Evolutionary conservation across 1,140 invertebrate species (phyloP).

Genomic region (Aphelinus atriplicis): DNA sequence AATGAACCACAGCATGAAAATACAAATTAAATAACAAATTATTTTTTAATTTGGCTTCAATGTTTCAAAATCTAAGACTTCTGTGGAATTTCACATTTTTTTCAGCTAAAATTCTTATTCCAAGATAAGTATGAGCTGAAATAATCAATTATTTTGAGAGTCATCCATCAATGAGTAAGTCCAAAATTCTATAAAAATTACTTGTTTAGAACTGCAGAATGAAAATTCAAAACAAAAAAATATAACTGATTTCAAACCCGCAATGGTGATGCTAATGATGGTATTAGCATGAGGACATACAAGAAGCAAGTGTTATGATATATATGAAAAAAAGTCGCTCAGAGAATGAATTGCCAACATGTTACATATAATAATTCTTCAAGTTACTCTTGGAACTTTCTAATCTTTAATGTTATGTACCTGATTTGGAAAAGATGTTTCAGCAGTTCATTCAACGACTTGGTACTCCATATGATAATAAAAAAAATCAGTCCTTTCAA

Average conservation of each 20-base stretch:
- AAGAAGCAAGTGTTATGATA: conserved; percentile 42
- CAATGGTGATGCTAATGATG: conserved; percentile 27
- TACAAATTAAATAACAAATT: conserved; percentile 53
- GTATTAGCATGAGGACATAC: conserved; percentile 42
- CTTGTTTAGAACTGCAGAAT: not conserved
- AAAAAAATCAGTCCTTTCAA: not conserved
- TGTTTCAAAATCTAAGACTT: too few species aligned
- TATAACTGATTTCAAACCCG: not conserved
- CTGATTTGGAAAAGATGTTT: not conserved
- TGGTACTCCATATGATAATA: conserved; percentile 11
- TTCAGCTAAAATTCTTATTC: too few species aligned
- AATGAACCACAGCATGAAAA: conserved; percentile 65
- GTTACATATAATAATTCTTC: too few species aligned
- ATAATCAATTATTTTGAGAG: too few species aligned
- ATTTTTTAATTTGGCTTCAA: conserved; percentile 34
- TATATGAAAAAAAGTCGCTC: conserved; percentile 22
- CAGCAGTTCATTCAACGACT: conserved; percentile 8
- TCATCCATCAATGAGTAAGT: too few species aligned
- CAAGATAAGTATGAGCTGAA: too few species aligned
- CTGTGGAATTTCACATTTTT: too few species aligned
- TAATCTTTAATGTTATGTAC: not conserved
- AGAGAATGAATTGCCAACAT: conserved; percentile 23
- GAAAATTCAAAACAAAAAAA: not conserved
- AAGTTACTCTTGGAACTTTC: not conserved
- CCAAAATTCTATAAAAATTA: too few species aligned